A percentile compares a stretch with the other conserved stretches of the same genome.
Conservation (phyloP, 2,113 vertebrate genomes). For the Prunella himalayana region DNA sequence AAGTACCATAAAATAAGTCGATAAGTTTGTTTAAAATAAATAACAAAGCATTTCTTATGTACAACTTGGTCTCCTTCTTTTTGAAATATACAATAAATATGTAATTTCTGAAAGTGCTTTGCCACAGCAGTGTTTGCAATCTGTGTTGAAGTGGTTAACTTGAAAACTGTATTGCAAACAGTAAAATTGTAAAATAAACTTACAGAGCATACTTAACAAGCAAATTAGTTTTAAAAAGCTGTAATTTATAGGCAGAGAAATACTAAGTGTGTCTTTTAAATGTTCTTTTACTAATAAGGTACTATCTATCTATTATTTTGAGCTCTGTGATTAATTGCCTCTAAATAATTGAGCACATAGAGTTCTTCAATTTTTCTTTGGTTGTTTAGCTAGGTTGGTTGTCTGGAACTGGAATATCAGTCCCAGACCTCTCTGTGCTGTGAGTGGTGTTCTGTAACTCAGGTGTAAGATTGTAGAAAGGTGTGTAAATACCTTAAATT, state of each 20-base stretch:
- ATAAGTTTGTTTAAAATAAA: neutral
- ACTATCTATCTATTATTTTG: neutral
- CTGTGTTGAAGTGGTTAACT: neutral
- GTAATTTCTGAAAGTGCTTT: slow-evolving; percentile 6
- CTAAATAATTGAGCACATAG: neutral
- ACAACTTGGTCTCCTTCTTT: neutral
- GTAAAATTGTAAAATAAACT: neutral
- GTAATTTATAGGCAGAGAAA: neutral
- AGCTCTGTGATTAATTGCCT: neutral
- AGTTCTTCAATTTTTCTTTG: neutral
- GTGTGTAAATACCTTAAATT: neutral
- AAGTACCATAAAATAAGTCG: neutral
- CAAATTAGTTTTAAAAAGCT: neutral
- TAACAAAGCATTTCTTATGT: neutral
- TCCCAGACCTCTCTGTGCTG: neutral
- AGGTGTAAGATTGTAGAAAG: neutral
- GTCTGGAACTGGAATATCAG: neutral
- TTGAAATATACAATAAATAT: neutral
- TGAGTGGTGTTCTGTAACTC: neutral
- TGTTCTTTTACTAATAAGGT: neutral
- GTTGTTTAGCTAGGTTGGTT: neutral
- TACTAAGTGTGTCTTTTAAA: neutral
- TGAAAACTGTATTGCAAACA: slow-evolving; percentile 7
- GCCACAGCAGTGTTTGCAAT: neutral
- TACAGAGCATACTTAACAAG: neutral